phyloP scores from a whole-genome alignment of 2,888 invertebrate species.

The Cephalotes varians region DNA sequence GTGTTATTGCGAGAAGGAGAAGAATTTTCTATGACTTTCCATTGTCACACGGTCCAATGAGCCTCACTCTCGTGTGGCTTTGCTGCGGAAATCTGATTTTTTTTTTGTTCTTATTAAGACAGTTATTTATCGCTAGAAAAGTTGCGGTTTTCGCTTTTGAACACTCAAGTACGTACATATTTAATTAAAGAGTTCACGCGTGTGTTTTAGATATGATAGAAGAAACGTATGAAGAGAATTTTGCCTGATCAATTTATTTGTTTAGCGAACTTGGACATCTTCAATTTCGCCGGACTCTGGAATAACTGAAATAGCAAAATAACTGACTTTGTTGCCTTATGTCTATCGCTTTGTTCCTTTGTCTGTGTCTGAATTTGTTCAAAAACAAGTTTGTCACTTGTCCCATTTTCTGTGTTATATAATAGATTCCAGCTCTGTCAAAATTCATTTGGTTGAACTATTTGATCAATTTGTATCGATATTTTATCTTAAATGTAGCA shows the following conservation, averaged over 20 bases:
- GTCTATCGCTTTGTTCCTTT: slow-evolving; percentile 50
- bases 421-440: slow-evolving; percentile 1
- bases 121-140: background rate
- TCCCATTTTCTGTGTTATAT: background rate
- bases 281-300: background rate
- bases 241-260: slow-evolving; percentile 2
- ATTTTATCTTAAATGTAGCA: background rate
- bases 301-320: background rate
- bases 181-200: background rate
- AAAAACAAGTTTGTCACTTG: background rate
- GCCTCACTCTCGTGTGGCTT: background rate
- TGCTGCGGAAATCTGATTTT: background rate
- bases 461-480: background rate
- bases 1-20: background rate
- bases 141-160: background rate
- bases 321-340: background rate
- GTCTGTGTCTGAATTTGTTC: slow-evolving; percentile 24
- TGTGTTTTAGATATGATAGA: background rate
- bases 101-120: background rate
- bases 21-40: background rate
- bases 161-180: too few species aligned
- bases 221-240: background rate
- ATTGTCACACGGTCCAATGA: background rate
- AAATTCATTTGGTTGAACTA: background rate
- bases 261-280: background rate